phyloP scores from a whole-genome alignment of 1,140 invertebrate genomes.

The Sycobia sp. region DNA sequence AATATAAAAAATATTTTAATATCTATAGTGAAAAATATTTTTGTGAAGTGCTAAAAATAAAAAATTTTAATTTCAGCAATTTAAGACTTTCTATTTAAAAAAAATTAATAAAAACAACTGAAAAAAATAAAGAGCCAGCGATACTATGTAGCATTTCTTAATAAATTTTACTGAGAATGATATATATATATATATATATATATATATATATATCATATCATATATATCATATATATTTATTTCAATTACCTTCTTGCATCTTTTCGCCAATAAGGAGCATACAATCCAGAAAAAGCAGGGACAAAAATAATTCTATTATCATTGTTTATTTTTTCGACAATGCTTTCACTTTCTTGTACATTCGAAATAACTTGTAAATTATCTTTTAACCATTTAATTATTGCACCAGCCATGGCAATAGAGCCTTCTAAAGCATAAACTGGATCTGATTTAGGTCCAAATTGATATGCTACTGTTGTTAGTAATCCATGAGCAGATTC shows the following conservation, averaged over 20 bases:
- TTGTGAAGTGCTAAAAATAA: too few relatives aligned
- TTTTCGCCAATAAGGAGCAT: constrained; percentile 94
- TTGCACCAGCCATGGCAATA: constrained; percentile 82
- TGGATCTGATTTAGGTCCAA: constrained; percentile 77
- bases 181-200: neutral
- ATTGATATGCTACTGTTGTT: constrained; percentile 93
- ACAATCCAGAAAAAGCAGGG: constrained; percentile 92
- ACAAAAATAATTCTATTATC: constrained; percentile 93
- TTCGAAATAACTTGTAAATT: constrained; percentile 80
- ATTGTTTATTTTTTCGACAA: constrained; percentile 75
- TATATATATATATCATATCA: neutral
- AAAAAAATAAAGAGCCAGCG: too few relatives aligned
- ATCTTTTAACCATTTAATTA: constrained; percentile 87
- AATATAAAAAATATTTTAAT: too few relatives aligned
- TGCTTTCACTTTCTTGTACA: constrained; percentile 75
- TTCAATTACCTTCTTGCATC: constrained; percentile 81
- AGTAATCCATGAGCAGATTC: constrained; percentile 87
- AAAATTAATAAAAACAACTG: too few relatives aligned
- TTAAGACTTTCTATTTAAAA: too few relatives aligned
- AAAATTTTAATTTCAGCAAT: too few relatives aligned
- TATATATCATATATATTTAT: neutral
- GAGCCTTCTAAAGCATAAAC: constrained; percentile 92
- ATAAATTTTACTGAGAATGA: too few relatives aligned
- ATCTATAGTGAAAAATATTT: too few relatives aligned
- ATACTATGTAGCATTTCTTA: too few relatives aligned